These are phyloP conservation scores for Hydractinia echinata DNA, from an alignment of 30 jellyfish, hydroid and myxozoan species.

Conservation along the genomic window DNA sequence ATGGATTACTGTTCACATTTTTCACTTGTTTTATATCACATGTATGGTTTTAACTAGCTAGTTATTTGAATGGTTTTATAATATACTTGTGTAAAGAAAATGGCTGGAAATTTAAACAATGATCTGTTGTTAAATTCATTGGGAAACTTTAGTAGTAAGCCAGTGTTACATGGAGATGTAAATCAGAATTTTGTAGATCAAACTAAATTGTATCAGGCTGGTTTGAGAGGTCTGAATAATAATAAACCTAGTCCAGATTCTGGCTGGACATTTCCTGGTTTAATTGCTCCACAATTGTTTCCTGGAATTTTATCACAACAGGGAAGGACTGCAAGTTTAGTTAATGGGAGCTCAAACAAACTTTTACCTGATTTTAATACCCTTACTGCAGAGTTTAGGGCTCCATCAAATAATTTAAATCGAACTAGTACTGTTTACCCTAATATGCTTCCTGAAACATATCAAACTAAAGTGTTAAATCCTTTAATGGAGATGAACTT, in stretches of 20 bases:
- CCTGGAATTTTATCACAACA: conserved; percentile 29
- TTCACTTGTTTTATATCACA: neutral
- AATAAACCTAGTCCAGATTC: conserved; percentile 39
- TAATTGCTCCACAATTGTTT: conserved; percentile 24
- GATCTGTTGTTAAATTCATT: conserved; percentile 7
- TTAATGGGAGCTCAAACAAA: neutral
- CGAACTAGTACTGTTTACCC: neutral
- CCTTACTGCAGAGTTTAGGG: neutral
- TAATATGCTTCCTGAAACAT: neutral
- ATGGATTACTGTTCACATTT: neutral
- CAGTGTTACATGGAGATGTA: conserved; percentile 21
- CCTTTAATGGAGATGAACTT: conserved; percentile 24
- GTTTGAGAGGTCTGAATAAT: conserved; percentile 33
- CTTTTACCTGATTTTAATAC: neutral
- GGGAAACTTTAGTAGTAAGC: neutral
- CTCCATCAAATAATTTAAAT: neutral
- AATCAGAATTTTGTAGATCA: conserved; percentile 34
- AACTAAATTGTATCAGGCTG: conserved; percentile 5
- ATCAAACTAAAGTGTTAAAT: neutral
- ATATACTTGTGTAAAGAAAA: neutral
- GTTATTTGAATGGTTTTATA: neutral
- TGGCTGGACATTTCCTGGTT: conserved; percentile 46
- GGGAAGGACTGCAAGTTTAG: neutral
- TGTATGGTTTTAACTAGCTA: neutral
- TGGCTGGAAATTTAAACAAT: conserved; percentile 29